Evolutionary conservation across 64 coral and sea anemone genomes (phyloP), one percentile per base, ranked within the genome.

Genomic region (Pocillopora verrucosa): DNA sequence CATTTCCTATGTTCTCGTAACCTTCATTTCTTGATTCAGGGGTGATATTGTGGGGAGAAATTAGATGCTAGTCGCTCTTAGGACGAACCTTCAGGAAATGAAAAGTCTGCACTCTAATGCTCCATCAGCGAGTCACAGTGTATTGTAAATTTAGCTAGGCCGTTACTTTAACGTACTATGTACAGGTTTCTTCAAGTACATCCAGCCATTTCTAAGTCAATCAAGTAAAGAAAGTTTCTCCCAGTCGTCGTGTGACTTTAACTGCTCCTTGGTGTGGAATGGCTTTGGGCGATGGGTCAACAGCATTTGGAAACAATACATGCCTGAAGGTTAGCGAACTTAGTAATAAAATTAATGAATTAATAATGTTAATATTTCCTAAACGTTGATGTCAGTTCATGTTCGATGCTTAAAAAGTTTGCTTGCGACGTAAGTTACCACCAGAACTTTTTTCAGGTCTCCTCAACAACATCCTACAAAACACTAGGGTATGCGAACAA

Each of bases 221-320:
- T 73, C 69, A 10, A 5, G n/a, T 73, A 22, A 25, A 73, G 5
- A 22, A 26, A 26, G 10, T 25, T 26, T 73, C 11, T 25, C 22
- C 1, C 69, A 26, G n/a, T 25, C 74, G 57, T 62, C 22, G 56
- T 91, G 89, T 76, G 77, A 82, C 76, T 69, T 83, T 70, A 59
- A 61, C 56, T 91, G 79, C 65, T 14, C 80, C 57, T 83, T 84
- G 89, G 20, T 91, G 69, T 91, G 89, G 89, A 91, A 91, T 75
- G 89, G 80, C 41, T 34, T 84, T 56, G 89, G 89, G 83, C 89
- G 89, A 79, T 91, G 89, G 89, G 67, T 91, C 7, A 58, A 91
- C 15, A 59, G 65, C 19, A 22, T 38, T 45, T 91, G 89, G 89
- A 11, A 59, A 61, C 51, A 74, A 60, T 83, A 91, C 17, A 37